Base-by-base conservation (phyloP, 2,888 invertebrate species). In the Eremobia ochroleuca region DNA sequence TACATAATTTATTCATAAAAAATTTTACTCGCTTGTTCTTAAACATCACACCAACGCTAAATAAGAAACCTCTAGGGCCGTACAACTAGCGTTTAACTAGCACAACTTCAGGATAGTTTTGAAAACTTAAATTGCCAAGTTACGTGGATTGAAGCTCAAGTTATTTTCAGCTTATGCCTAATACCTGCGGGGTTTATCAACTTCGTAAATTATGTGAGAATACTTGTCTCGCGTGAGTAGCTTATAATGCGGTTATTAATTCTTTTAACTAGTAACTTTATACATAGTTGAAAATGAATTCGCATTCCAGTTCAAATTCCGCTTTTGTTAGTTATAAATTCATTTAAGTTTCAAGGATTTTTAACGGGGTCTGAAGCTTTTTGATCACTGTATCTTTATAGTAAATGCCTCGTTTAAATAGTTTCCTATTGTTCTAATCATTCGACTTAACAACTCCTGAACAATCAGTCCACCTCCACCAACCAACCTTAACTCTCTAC, bases 71-170 rank as follows among this genome's bases (percentile, higher is more conserved):
- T 91, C 92, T 88, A 86, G 90, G 89, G 92, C 81, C 83, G 79
- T 76, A 81, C 85, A 83, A 87, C 89, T 85, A 90, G 79, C 91
- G 91, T 92, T 94, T 93, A 95, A 93, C 94, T 92, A 92, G 87
- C 88, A 85, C 87, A 93, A 94, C 92, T 93, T 92, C 86, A 84
- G 88, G 87, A 92, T 94, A 94, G 93, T 95, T 95, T 93, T 92
- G 90, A 89, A 92, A 95, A 95, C 92, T 95, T 95, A 92, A 94
- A 95, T 95, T 94, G 91, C 91, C 77, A 92, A 92, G 92, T 92
- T 93, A 93, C 91, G 87, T 85, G 88, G 85, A 87, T 86, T 86
- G 81, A 85, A 87, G 87, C 79, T 79, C 67, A 88, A 91, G 89
- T 88, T 91, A 92, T 91, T 92, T 93, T 88, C 85, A 87, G 89